Evolutionary conservation across 2,888 invertebrate species (phyloP), one percentile per base, ranked within the genome.

Genomic region (Alentia gelatinosa): DNA sequence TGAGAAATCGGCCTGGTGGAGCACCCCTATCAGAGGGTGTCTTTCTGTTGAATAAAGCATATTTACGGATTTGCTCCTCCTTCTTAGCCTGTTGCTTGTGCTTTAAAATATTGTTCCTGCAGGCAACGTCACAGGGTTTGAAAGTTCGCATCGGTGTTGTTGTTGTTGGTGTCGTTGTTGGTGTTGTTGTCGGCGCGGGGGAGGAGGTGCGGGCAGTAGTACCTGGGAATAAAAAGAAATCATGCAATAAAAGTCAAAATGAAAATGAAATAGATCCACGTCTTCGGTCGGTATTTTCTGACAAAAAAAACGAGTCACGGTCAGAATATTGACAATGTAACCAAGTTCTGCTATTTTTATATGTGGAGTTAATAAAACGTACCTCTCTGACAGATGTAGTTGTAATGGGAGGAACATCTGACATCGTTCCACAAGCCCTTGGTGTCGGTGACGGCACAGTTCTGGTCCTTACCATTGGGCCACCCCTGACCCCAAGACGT

Each of bases 341-440:
- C n/a, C n/a, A n/a, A n/a, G n/a, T n/a, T n/a, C n/a, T n/a, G n/a
- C n/a, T n/a, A n/a, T n/a, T n/a, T n/a, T n/a, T n/a, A n/a, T n/a
- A n/a, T n/a, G n/a, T n/a, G n/a, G n/a, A n/a, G n/a, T n/a, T n/a
- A n/a, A n/a, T n/a, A n/a, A n/a, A n/a, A n/a, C 79, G 42, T 26
- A 86, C 86, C 50, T 86, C 47, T 42, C 86, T 86, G 86, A 35
- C 86, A 86, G 42, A 86, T 86, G 86, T 47, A 86, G 47, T n/a
- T 47, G 50, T 86, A 50, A 5, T 42, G 42, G 15, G 86, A 42
- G 5, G 42, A 33, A 23, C 86, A 86, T 23, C 26, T 30, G 30
- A 86, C 47, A 19, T 86, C 86, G 30, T 86, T 86, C 86, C 86
- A 86, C 3, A 23, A 3, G 19, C 86, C 86, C 35, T 47, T 30